Evolutionary conservation across 2,113 vertebrate species (phyloP).

Genomic region (Vulpes ferrilata): DNA sequence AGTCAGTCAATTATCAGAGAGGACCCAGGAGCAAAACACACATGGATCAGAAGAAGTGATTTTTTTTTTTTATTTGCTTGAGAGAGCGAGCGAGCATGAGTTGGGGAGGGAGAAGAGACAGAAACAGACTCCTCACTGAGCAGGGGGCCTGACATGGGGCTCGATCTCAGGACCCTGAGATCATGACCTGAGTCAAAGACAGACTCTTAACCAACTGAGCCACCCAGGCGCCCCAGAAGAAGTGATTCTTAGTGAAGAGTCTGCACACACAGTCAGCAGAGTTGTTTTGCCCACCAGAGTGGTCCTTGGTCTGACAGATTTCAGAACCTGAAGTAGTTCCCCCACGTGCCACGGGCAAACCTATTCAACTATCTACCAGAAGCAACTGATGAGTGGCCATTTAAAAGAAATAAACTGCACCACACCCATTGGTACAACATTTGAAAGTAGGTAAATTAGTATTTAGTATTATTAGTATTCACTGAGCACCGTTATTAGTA

Average conservation of each 20-base stretch:
- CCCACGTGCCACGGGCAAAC: background rate
- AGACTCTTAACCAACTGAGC: too few species aligned
- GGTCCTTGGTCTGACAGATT: background rate
- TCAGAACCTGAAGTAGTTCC: background rate
- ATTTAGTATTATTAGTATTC: background rate
- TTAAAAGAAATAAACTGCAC: background rate
- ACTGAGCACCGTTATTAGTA: background rate
- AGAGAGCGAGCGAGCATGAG: too few species aligned
- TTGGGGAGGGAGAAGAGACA: too few species aligned
- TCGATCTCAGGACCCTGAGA: too few species aligned
- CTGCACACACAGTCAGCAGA: too few species aligned
- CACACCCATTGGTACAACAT: background rate
- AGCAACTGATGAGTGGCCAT: background rate
- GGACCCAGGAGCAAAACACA: background rate
- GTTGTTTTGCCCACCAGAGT: background rate
- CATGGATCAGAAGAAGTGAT: background rate
- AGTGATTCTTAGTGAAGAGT: background rate
- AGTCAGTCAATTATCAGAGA: too few species aligned
- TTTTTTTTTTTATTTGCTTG: background rate
- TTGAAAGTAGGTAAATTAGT: too few species aligned
- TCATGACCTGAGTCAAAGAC: too few species aligned
- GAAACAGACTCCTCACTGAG: too few species aligned
- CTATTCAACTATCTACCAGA: background rate
- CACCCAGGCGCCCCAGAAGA: background rate
- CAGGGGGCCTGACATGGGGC: too few species aligned